Base-by-base conservation (phyloP, 92 coral and sea anemone species). In the Zoanthus gigantus region DNA sequence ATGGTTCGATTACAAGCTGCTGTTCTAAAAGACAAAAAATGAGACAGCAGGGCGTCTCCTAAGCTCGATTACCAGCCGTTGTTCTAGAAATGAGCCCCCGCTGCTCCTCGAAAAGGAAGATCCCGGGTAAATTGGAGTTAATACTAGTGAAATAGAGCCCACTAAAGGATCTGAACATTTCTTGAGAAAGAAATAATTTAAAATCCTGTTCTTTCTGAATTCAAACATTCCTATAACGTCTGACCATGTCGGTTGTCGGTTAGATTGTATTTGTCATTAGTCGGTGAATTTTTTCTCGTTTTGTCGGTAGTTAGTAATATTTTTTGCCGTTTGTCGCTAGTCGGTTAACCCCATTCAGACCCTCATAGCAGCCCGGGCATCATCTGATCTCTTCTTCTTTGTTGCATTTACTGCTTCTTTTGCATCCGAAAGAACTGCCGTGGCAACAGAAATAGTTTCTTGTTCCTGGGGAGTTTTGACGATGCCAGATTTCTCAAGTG, bases 321-420 rank as follows among this genome's bases (percentile, higher is more conserved):
- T 68, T 68, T 68, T 68, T 0, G 73, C 73, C 0, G 37, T 68
- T 68, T 68, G 73, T 68, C 73, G 73, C 73, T 68, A 68, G 73
- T 68, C 34, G 17, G 73, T 68, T 68, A 68, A 68, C 32, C 73
- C 75, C 75, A 71, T 30, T 30, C 47, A 30, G 75, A 71, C 75
- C 47, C 63, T 7, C 77, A 71, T 71, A 44, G 61, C 60, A 6
- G 79, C 79, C 79, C 79, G 67, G 15, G 65, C 63, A 12, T 84
- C 82, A 84, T 72, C 79, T 74, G 31, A 17, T 28, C 69, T 71
- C 28, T 44, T 71, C 14, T 68, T 72, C 63, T 84, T 72, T 14
- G 88, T 72, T 30, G 63, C 82, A 32, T 17, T 81, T 5, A 84
- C 65, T 15, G 82, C 88, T 72, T 84, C 83, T 46, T 52, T 83